phyloP scores from a whole-genome alignment of 2,113 vertebrate species.

The Scartelaos histophorus region DNA sequence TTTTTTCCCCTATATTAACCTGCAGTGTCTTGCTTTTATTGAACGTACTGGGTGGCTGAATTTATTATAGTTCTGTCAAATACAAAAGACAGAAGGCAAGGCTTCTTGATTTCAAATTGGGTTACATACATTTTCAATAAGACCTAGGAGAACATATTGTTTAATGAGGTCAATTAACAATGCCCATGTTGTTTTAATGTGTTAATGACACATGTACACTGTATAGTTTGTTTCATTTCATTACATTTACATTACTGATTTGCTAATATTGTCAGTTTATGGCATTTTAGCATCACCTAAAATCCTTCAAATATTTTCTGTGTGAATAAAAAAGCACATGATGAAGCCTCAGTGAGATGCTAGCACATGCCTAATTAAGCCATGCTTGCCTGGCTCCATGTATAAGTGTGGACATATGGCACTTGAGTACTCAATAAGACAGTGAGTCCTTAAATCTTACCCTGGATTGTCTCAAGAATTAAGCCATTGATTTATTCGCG shows the following conservation, averaged over 20 bases:
- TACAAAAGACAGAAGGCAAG: too few species aligned
- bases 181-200: background rate
- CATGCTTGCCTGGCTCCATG: constrained; percentile 29
- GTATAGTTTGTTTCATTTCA: background rate
- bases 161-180: background rate
- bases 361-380: constrained; percentile 18
- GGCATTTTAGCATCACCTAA: background rate
- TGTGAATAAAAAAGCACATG: constrained; percentile 5
- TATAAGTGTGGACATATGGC: constrained; percentile 42
- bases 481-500: constrained; percentile 30
- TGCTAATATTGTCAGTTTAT: too few species aligned
- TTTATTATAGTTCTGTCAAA: too few species aligned
- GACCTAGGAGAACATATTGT: too few species aligned
- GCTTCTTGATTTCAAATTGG: too few species aligned
- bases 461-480: constrained; percentile 17
- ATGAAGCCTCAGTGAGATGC: constrained; percentile 12
- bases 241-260: background rate
- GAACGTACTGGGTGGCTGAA: too few species aligned
- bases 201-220: background rate
- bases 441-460: constrained; percentile 36
- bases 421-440: constrained; percentile 40
- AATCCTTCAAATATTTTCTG: constrained; percentile 11
- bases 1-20: too few species aligned
- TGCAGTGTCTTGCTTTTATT: too few species aligned
- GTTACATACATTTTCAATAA: too few species aligned